phyloP scores from a whole-genome alignment of 2,797 vertebrate genomes.

The Scolopax bukidnonensis region DNA sequence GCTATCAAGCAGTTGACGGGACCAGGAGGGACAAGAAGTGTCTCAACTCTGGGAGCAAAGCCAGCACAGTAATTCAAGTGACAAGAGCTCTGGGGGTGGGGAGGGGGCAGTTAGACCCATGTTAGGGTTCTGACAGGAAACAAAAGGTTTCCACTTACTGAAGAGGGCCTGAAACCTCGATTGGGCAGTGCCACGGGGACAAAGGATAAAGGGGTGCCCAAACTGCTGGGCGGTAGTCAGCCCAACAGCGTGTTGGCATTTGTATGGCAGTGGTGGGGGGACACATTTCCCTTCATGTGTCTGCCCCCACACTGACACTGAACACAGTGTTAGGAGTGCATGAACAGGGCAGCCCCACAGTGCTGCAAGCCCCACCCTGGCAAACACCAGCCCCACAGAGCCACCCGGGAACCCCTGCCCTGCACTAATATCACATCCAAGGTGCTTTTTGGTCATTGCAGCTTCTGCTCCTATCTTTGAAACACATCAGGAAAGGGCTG shows the following conservation, averaged over 20 bases:
- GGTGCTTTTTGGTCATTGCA: not conserved
- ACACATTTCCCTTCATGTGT: not conserved
- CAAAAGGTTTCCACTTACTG: not conserved
- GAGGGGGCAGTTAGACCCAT: not conserved
- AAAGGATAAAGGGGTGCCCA: not conserved
- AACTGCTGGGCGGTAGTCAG: rapidly evolving
- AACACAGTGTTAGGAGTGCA: rapidly evolving
- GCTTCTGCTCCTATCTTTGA: not conserved
- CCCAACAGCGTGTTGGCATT: rapidly evolving
- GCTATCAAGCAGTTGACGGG: not conserved
- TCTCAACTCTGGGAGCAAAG: not conserved
- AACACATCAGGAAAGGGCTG: not conserved
- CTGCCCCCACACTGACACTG: not conserved
- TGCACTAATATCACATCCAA: not conserved
- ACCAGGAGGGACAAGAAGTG: not conserved
- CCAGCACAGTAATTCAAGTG: not conserved
- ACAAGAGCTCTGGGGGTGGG: not conserved
- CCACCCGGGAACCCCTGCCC: not conserved
- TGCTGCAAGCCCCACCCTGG: not conserved
- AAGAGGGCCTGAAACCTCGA: not conserved
- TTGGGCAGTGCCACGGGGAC: not conserved
- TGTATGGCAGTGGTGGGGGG: not conserved
- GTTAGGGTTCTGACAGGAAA: not conserved
- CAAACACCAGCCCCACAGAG: not conserved
- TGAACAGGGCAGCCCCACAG: not conserved